These are phyloP conservation scores for Phasia obesa DNA, from an alignment of 2,888 invertebrate species.

Conservation along the genomic window DNA sequence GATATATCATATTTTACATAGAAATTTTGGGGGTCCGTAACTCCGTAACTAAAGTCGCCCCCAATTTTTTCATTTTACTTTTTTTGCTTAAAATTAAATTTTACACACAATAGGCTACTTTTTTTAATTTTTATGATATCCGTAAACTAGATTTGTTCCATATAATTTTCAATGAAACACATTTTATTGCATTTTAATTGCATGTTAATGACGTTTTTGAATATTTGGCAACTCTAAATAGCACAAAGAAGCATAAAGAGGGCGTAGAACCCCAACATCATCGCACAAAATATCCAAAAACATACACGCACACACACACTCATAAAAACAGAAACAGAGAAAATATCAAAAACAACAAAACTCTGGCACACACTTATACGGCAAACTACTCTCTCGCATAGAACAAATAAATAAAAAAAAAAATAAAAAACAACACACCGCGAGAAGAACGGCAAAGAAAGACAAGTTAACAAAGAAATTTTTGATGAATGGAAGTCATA, in stretches of 20 bases:
- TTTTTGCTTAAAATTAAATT: no score
- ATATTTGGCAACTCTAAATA: slow-evolving; percentile 60
- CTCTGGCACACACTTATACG: slow-evolving; percentile 31
- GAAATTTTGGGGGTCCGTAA: no score
- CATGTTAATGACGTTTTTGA: slow-evolving; percentile 30
- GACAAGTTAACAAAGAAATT: slow-evolving; percentile 63
- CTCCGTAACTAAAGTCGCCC: no score
- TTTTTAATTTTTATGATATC: no score
- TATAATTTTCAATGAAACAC: neutral
- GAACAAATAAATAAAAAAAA: slow-evolving; percentile 9
- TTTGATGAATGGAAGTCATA: slow-evolving; percentile 66
- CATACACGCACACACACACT: slow-evolving; percentile 16
- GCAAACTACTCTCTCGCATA: slow-evolving; percentile 49
- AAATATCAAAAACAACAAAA: slow-evolving; percentile 56
- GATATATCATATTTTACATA: no score
- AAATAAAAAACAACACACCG: slow-evolving; percentile 16
- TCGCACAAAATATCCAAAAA: slow-evolving; percentile 54
- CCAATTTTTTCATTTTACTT: no score
- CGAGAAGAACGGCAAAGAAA: slow-evolving; percentile 46
- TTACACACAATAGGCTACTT: no score
- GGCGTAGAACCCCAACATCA: slow-evolving; percentile 71
- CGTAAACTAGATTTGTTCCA: no score
- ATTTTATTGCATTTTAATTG: slow-evolving; percentile 15
- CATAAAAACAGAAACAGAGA: slow-evolving; percentile 44
- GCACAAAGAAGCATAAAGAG: slow-evolving; percentile 67